phyloP scores from a whole-genome alignment of 1,140 invertebrate genomes.

The Cotesia vestalis region DNA sequence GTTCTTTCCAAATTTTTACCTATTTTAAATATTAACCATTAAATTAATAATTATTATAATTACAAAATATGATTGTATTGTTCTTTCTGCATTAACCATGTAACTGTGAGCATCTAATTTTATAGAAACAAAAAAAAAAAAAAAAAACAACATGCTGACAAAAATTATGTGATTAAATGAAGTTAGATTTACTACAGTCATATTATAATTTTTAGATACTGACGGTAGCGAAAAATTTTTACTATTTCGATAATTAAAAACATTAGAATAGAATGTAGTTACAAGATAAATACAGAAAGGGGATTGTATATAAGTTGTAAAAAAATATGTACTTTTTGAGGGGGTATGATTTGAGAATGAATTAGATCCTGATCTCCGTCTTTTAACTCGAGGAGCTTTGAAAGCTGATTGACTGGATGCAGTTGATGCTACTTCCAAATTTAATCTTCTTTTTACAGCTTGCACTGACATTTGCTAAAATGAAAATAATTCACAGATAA shows the following conservation, averaged over 20 bases:
- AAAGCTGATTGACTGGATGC: constrained; percentile 66
- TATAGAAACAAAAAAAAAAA: too few species aligned
- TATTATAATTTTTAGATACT: too few species aligned
- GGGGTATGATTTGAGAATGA: constrained; percentile 61
- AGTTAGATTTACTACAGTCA: too few species aligned
- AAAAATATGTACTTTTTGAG: constrained; percentile 58
- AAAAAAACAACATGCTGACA: too few species aligned
- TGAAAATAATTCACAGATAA: neutral
- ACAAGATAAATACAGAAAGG: too few species aligned
- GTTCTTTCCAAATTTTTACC: constrained; percentile 70
- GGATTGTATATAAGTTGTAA: neutral
- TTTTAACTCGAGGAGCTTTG: constrained; percentile 67
- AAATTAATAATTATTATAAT: neutral
- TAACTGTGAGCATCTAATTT: too few species aligned
- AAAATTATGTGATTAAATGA: too few species aligned
- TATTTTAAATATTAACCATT: constrained; percentile 44
- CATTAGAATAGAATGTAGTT: too few species aligned
- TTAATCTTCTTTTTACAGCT: constrained; percentile 82
- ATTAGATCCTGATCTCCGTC: constrained; percentile 62
- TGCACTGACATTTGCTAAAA: constrained; percentile 63
- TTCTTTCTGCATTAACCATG: neutral
- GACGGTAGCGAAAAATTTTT: too few species aligned
- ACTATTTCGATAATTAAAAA: too few species aligned
- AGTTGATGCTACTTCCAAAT: constrained; percentile 70
- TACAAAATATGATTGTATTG: neutral